These are phyloP conservation scores for Otocyon megalotis DNA, from an alignment of 2,113 vertebrate genomes.

Conservation along the genomic window DNA sequence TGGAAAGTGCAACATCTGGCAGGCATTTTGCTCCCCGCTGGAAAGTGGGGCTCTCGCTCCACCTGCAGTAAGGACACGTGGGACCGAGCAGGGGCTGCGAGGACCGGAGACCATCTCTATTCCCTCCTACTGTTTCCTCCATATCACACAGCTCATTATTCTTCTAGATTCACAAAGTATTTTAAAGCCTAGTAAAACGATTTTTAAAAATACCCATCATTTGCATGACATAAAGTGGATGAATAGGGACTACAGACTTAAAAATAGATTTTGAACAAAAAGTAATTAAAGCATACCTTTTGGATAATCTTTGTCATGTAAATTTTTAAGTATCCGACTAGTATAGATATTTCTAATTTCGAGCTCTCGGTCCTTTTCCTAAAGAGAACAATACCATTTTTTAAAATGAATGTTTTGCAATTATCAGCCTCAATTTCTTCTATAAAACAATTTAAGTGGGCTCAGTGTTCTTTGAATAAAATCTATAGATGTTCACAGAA, in stretches of 20 bases:
- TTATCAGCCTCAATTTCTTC: background rate
- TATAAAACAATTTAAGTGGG: background rate
- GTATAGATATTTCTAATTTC: conserved; percentile 88
- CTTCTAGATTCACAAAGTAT: background rate
- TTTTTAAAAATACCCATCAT: background rate
- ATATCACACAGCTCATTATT: background rate
- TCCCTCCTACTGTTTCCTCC: background rate
- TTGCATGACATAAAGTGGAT: conserved; percentile 3
- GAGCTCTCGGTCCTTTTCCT: conserved; percentile 88
- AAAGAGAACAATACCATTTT: conserved; percentile 64
- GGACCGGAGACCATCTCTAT: rapidly evolving
- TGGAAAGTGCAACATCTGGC: background rate
- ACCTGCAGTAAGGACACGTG: background rate
- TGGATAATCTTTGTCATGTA: conserved; percentile 77
- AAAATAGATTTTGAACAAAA: conserved; percentile 45
- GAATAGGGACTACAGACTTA: background rate
- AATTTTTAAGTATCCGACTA: conserved; percentile 82
- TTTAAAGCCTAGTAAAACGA: background rate
- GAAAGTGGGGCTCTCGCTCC: background rate
- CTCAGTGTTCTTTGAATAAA: background rate
- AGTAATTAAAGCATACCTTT: conserved; percentile 75
- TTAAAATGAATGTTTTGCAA: background rate
- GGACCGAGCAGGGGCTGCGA: background rate
- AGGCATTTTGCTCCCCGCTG: background rate
- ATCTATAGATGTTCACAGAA: background rate